Evolutionary conservation across 2,888 invertebrate genomes (phyloP).

Genomic region (Spodoptera littoralis): DNA sequence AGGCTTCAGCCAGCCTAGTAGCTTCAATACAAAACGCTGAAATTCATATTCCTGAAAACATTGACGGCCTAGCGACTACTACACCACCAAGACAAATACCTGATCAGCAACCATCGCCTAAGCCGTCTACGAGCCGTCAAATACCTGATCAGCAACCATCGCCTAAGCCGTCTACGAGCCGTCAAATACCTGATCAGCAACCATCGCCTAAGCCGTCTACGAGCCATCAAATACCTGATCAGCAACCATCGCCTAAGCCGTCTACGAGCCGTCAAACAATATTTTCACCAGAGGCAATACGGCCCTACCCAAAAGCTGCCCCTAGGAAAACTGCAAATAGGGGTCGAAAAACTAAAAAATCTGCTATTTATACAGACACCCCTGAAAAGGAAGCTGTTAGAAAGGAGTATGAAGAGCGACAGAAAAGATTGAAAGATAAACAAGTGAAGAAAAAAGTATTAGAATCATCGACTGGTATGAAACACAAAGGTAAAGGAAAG

Average conservation of each 20-base stretch:
- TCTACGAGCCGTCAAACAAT: slow-evolving; percentile 11
- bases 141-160: no score
- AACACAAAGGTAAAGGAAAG: slow-evolving; percentile 2
- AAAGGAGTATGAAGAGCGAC: slow-evolving; percentile 37
- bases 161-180: background rate
- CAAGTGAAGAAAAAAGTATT: slow-evolving; percentile 12
- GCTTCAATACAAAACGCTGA: slow-evolving; percentile 6
- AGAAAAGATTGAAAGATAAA: slow-evolving; percentile 33
- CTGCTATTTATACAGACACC: slow-evolving; percentile 23
- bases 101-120: no score
- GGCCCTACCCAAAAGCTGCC: slow-evolving; percentile 46
- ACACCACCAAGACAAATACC: slow-evolving; percentile 5
- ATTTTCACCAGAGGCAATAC: slow-evolving; percentile 44
- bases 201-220: no score
- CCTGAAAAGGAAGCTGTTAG: slow-evolving; percentile 51
- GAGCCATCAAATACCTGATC: no score
- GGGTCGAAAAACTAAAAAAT: no score
- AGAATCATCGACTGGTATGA: no score
- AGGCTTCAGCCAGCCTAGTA: slow-evolving; percentile 5
- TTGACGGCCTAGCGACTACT: slow-evolving; percentile 3
- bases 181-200: background rate
- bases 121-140: no score
- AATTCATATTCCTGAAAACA: slow-evolving; percentile 7
- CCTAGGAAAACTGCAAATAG: slow-evolving; percentile 33
- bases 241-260: no score